Evolutionary conservation across 2,797 vertebrate genomes (phyloP), one percentile per base, ranked within the genome.

Genomic region (Lerista edwardsae): DNA sequence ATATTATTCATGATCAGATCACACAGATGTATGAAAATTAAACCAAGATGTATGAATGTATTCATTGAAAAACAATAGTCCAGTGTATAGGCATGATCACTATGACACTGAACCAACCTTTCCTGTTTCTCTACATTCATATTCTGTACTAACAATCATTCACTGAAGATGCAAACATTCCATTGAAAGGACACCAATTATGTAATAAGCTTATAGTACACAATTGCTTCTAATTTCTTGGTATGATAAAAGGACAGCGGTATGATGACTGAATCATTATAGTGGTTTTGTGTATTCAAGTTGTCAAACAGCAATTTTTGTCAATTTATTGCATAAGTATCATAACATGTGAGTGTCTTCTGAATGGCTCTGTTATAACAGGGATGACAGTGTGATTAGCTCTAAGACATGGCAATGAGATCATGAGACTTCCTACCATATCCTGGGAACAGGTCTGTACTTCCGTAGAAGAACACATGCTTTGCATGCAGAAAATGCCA

Each of bases 241-340:
- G 57, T 74, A 25, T 65, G 44, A 3, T 55, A 55, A 64, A 79
- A 44, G 27, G 59, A 47, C 44, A 34, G 6, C 67, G 27, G 41
- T 79, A 8, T 64, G 59, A 55, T 73, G 34, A 75, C 36, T 80
- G 21, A 74, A 85, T n/a, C 23, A 29, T 74, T 75, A 64, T 65
- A 79, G 3, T 47, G 15, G 12, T 44, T 84, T 61, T 84, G 23
- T 7, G 62, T 25, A 64, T 72, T 65, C n/a, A 51, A 27, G 44
- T 62, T 65, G 34, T 65, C 76, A 67, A 74, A 57, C 21, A 15
- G 3, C 55, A 47, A n/a, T 34, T n/a, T n/a, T n/a, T n/a, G n/a
- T n/a, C n/a, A n/a, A n/a, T n/a, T n/a, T 61, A 27, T 65, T 17
- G 64, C 14, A 14, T 29, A 71, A 47, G 17, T 77, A 27, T 41